These are phyloP conservation scores for Macaria notata DNA, from an alignment of 2,888 invertebrate species.

Conservation along the genomic window DNA sequence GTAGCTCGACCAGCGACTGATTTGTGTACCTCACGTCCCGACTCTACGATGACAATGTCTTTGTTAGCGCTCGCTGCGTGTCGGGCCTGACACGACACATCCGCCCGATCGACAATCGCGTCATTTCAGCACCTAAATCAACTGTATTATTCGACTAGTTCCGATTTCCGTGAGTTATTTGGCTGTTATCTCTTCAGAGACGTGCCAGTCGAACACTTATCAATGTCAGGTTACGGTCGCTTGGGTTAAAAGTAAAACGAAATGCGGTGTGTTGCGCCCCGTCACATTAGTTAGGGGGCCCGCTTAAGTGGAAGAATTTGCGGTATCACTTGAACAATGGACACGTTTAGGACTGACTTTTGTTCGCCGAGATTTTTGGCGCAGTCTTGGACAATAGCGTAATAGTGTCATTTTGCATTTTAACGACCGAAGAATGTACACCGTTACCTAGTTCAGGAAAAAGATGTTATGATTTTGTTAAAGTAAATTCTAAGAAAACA, in stretches of 20 bases:
- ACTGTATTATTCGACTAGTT: constrained; percentile 35
- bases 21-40: constrained; percentile 43
- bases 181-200: constrained; percentile 61
- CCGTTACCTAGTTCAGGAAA: neutral
- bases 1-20: constrained; percentile 50
- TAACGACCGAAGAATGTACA: neutral
- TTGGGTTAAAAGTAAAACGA: constrained; percentile 53
- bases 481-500: too few species aligned
- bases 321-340: constrained; percentile 56
- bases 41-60: constrained; percentile 35
- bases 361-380: constrained; percentile 24
- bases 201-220: constrained; percentile 65
- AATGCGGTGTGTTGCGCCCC: constrained; percentile 56
- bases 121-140: constrained; percentile 28
- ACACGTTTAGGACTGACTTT: constrained; percentile 46
- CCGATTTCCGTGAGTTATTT: constrained; percentile 51
- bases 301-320: constrained; percentile 67
- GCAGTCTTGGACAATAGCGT: constrained; percentile 17
- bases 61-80: constrained; percentile 20
- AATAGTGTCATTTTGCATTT: constrained; percentile 19
- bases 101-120: constrained; percentile 29
- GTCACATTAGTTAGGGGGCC: constrained; percentile 61
- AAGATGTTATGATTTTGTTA: too few species aligned
- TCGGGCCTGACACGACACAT: constrained; percentile 25
- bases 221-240: constrained; percentile 64